Evolutionary conservation across 53 echinoderm and acorn worm species (phyloP).

Genomic region (Echinarachnius parma): DNA sequence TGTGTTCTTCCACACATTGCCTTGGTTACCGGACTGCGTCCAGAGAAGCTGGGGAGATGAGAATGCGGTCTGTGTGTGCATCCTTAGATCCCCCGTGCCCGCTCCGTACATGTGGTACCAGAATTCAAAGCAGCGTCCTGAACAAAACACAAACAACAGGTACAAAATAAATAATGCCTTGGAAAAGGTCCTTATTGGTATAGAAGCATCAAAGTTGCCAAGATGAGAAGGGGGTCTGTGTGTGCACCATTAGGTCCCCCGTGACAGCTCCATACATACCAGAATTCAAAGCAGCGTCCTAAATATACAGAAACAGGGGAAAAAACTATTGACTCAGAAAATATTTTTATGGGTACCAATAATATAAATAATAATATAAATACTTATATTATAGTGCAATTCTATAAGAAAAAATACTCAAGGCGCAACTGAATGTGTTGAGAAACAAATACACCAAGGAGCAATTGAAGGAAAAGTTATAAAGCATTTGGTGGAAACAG

Average conservation of each 20-base stretch:
- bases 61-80: slow-evolving; percentile 27
- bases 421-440: no score
- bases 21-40: slow-evolving; percentile 53
- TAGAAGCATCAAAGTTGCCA: no score
- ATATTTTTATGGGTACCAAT: no score
- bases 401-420: no score
- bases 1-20: slow-evolving; percentile 59
- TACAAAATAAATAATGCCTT: not conserved
- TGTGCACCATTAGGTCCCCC: slow-evolving; percentile 28
- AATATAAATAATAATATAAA: no score
- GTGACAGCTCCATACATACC: slow-evolving; percentile 72
- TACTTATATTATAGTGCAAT: no score
- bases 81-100: slow-evolving; percentile 18
- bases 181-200: not conserved
- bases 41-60: slow-evolving; percentile 32
- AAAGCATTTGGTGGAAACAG: no score
- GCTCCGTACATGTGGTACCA: slow-evolving; percentile 87
- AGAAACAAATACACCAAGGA: no score
- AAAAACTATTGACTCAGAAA: no score
- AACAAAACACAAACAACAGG: not conserved
- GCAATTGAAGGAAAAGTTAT: no score
- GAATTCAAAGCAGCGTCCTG: slow-evolving; percentile 67
- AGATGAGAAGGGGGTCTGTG: slow-evolving; percentile 1
- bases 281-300: slow-evolving; percentile 71
- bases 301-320: no score